Conservation (phyloP, 1,140 invertebrate genomes). For the Lepidotrigona ventralis region DNA sequence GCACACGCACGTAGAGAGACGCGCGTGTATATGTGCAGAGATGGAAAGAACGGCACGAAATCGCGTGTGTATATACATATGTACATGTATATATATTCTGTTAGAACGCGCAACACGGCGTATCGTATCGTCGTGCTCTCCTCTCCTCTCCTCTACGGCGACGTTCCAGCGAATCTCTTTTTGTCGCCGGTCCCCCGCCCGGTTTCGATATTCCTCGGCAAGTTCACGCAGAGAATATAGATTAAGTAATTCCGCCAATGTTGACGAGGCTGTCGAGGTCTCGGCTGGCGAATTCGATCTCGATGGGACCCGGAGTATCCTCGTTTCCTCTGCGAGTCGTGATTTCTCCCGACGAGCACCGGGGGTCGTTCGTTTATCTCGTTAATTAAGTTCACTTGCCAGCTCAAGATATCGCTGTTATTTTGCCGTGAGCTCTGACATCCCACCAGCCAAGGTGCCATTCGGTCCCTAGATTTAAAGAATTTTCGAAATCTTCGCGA, state of each 20-base stretch:
- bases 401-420: no score
- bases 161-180: slow-evolving; percentile 30
- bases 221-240: slow-evolving; percentile 9
- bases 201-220: not conserved
- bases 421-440: no score
- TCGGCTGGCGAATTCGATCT: not conserved
- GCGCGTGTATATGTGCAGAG: no score
- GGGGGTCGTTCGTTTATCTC: no score
- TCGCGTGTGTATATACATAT: not conserved
- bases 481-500: no score
- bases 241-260: slow-evolving; percentile 9
- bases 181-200: not conserved
- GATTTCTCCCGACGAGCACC: not conserved
- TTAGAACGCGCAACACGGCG: slow-evolving; percentile 20
- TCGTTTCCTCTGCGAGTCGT: not conserved
- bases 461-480: no score
- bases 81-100: not conserved
- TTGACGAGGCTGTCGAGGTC: not conserved
- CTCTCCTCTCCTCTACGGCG: slow-evolving; percentile 9
- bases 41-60: not conserved
- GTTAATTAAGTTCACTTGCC: no score
- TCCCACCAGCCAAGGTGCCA: no score
- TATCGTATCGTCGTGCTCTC: slow-evolving; percentile 18
- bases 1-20: not conserved
- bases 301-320: not conserved